Percentiles rank a stretch among this genome's conserved stretches.
Evolutionary conservation across 2,797 vertebrate genomes (phyloP).

Genomic region (Echeneis naucrates): DNA sequence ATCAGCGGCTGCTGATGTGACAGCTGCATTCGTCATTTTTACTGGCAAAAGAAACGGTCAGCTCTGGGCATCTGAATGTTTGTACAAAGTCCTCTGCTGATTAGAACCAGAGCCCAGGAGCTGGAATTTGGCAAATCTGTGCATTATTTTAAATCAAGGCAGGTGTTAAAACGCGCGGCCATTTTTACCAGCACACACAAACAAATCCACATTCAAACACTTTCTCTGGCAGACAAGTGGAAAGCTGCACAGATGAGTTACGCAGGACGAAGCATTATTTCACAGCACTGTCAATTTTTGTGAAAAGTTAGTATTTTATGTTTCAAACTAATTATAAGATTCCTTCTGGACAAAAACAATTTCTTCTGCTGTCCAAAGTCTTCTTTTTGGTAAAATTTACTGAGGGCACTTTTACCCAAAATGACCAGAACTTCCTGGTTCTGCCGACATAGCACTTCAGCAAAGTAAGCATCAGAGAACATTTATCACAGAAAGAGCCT

Average conservation of each 20-base stretch:
- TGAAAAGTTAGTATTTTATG: not conserved
- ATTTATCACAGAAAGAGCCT: constrained; percentile 73
- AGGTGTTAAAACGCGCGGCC: not conserved
- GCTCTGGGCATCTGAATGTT: not conserved
- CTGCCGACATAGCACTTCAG: constrained; percentile 63
- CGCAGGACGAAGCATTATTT: not conserved
- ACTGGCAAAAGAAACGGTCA: not conserved
- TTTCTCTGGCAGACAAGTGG: not conserved
- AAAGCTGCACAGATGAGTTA: not conserved
- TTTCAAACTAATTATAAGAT: no score
- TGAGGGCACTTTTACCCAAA: no score
- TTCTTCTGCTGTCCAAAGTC: not conserved
- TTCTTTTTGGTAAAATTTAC: no score
- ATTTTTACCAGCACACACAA: not conserved
- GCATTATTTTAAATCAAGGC: not conserved
- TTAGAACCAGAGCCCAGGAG: not conserved
- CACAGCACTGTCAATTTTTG: not conserved
- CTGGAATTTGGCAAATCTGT: not conserved
- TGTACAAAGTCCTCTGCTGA: not conserved
- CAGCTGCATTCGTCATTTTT: not conserved
- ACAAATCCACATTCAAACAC: not conserved
- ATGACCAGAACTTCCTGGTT: constrained; percentile 32
- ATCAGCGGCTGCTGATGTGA: not conserved
- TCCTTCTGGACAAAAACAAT: not conserved
- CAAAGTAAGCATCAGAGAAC: constrained; percentile 57